Evolutionary conservation across 1,140 invertebrate genomes (phyloP).

Genomic region (Thalassaphorura encarpata): DNA sequence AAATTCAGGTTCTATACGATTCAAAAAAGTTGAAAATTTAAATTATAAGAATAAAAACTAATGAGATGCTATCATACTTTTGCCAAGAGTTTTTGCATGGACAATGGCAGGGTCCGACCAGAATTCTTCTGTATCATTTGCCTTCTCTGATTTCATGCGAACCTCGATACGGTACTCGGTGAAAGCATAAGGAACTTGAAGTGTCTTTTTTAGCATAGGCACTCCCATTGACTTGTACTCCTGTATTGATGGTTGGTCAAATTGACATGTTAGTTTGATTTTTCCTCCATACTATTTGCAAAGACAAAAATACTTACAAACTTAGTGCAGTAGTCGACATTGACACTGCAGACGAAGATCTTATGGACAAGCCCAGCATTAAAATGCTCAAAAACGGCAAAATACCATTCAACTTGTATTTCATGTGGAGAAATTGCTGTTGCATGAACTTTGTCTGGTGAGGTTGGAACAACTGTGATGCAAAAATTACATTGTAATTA

Average conservation of each 20-base stretch:
- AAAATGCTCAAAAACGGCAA: constrained; percentile 21
- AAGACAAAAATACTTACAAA: too few species aligned
- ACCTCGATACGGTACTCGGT: constrained; percentile 22
- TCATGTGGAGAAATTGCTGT: constrained; percentile 8
- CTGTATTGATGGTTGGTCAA: too few species aligned
- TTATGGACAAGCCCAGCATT: constrained; percentile 21
- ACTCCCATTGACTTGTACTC: background rate
- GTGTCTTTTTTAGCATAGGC: background rate
- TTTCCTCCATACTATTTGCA: too few species aligned
- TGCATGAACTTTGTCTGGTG: background rate
- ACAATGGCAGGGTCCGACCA: constrained; percentile 21
- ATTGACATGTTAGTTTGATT: too few species aligned
- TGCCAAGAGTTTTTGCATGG: constrained; percentile 9
- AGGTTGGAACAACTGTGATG: background rate
- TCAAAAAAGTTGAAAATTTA: background rate
- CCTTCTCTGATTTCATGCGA: constrained; percentile 20
- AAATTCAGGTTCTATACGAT: constrained; percentile 19
- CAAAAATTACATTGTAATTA: background rate
- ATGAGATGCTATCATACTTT: constrained; percentile 11
- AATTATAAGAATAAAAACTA: background rate
- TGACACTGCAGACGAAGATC: background rate
- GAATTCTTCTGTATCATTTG: constrained; percentile 22
- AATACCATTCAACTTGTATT: constrained; percentile 22
- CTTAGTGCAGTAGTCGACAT: background rate
- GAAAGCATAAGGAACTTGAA: constrained; percentile 20